Percentiles rank a stretch among this genome's conserved stretches.
These are phyloP conservation scores for Andrena chrysosceles DNA, from an alignment of 2,888 invertebrate genomes.

Conservation along the genomic window DNA sequence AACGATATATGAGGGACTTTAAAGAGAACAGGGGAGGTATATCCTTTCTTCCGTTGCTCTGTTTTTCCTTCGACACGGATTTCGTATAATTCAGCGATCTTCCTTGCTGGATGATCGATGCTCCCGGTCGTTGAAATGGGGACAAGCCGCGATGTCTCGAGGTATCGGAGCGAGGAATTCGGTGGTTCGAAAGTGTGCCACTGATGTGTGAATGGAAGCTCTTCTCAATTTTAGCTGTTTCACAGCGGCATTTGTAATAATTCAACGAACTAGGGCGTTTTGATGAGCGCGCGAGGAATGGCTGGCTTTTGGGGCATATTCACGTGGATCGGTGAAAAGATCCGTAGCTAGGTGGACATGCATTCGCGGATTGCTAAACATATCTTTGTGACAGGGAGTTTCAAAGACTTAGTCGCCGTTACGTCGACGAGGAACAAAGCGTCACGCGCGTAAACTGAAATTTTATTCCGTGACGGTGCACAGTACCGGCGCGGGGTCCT, in stretches of 20 bases:
- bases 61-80: not conserved
- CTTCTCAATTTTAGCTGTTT: not conserved
- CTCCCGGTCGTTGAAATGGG: not conserved
- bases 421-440: constrained; percentile 6
- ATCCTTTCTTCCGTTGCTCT: not conserved
- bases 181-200: not conserved
- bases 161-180: constrained; percentile 13
- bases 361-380: constrained; percentile 9
- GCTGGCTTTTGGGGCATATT: not conserved
- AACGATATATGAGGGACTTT: constrained; percentile 15
- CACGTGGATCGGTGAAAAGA: not conserved
- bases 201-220: not conserved
- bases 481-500: not conserved
- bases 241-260: no score
- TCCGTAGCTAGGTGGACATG: not conserved
- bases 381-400: not conserved
- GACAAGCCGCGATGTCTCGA: not conserved
- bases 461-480: constrained; percentile 8
- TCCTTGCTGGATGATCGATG: constrained; percentile 15
- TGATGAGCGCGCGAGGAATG: no score
- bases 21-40: not conserved
- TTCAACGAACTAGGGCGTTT: no score
- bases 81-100: constrained; percentile 50
- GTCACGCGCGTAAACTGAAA: constrained; percentile 13
- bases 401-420: constrained; percentile 11